phyloP scores from a whole-genome alignment of 2,888 invertebrate genomes.

The Pollenia amentaria region DNA sequence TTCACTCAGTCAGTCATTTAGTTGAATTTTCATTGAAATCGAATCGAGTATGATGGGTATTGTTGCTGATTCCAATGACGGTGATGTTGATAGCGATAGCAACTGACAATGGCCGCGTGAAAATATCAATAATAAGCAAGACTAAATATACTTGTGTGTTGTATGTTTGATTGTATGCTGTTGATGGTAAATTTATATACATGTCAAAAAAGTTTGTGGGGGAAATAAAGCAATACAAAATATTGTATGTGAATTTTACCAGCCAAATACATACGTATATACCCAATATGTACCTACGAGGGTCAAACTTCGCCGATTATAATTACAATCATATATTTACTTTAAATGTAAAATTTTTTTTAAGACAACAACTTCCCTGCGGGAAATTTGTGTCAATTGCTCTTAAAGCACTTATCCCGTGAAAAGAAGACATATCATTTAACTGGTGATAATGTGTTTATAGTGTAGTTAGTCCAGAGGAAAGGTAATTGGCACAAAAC shows the following conservation, averaged over 20 bases:
- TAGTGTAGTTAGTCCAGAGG: no score
- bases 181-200: no score
- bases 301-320: neutral
- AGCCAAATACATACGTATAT: neutral
- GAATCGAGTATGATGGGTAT: conserved; percentile 1
- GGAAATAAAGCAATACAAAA: neutral
- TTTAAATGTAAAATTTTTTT: no score
- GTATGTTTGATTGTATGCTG: neutral
- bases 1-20: conserved; percentile 20
- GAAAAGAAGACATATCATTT: no score
- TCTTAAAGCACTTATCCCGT: no score
- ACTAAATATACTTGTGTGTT: neutral
- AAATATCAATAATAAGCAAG: conserved; percentile 54
- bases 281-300: neutral
- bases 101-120: conserved; percentile 61
- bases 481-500: no score
- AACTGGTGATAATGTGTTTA: no score
- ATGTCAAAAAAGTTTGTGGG: conserved; percentile 4
- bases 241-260: conserved; percentile 2
- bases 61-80: neutral
- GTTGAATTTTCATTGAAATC: conserved; percentile 28
- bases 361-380: no score
- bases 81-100: conserved; percentile 12
- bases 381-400: no score
- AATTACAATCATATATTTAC: no score